These are phyloP conservation scores for Falco concolor DNA, from an alignment of 2,797 vertebrate species.

Conservation along the genomic window DNA sequence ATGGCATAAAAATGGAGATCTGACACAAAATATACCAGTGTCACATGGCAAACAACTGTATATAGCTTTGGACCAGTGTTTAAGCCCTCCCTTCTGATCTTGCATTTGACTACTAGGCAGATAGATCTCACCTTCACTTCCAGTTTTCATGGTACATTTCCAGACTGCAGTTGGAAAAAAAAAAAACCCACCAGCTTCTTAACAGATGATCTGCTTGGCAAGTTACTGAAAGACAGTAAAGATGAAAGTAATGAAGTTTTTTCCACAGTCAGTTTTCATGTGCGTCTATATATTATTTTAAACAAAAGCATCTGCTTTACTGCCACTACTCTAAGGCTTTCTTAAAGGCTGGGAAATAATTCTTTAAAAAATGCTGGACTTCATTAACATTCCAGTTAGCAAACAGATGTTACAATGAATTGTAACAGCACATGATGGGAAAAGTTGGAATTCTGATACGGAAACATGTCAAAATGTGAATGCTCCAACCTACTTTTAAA, in stretches of 20 bases:
- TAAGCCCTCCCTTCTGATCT: not conserved
- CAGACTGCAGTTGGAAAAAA: not conserved
- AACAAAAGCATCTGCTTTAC: constrained; percentile 39
- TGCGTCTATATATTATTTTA: not conserved
- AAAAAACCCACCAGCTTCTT: not conserved
- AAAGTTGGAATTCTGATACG: not conserved
- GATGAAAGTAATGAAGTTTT: constrained; percentile 12
- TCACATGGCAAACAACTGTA: not conserved
- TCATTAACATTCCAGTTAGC: not conserved
- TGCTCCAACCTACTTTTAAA: not conserved
- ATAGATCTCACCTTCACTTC: not conserved
- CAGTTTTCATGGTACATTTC: not conserved
- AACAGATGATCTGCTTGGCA: constrained; percentile 1
- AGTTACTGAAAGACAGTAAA: not conserved
- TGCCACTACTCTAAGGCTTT: not conserved
- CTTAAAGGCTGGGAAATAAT: not conserved
- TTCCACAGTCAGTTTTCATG: not conserved
- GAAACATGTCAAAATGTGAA: not conserved
- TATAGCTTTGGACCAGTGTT: not conserved
- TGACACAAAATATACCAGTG: not conserved
- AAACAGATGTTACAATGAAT: constrained; percentile 4
- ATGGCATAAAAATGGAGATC: not conserved
- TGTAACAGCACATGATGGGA: not conserved
- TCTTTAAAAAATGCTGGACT: not conserved
- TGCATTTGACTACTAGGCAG: not conserved